These are phyloP conservation scores for Plutomurus gul DNA, from an alignment of 1,140 invertebrate genomes.

Conservation along the genomic window DNA sequence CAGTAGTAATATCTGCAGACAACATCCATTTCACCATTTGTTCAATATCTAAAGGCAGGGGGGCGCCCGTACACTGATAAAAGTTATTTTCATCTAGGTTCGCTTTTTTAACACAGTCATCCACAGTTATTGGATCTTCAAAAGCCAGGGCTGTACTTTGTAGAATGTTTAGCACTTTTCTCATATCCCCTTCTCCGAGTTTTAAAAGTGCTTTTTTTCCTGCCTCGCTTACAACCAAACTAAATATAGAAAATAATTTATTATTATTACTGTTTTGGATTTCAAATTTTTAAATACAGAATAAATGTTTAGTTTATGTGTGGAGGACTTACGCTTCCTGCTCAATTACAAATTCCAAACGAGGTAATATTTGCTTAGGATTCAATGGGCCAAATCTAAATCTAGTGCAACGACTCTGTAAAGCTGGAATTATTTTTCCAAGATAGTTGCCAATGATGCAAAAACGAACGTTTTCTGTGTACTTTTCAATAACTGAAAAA, in stretches of 20 bases:
- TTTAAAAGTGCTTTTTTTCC: conserved; percentile 88
- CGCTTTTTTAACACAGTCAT: conserved; percentile 61
- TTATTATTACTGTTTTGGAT: background rate
- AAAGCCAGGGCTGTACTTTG: conserved; percentile 89
- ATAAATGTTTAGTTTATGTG: background rate
- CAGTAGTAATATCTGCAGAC: conserved; percentile 78
- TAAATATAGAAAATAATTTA: conserved; percentile 57
- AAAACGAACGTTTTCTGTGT: conserved; percentile 96
- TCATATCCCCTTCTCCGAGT: conserved; percentile 96
- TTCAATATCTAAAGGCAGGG: conserved; percentile 84
- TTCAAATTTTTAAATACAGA: conserved; percentile 18
- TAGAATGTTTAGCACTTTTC: conserved; percentile 93
- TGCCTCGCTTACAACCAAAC: conserved; percentile 83
- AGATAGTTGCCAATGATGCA: conserved; percentile 99
- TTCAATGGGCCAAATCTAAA: conserved; percentile 94
- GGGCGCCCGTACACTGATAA: conserved; percentile 96
- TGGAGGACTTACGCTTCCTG: conserved; percentile 80
- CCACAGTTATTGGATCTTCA: conserved; percentile 37
- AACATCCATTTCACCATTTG: conserved; percentile 86
- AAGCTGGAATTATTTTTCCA: conserved; percentile 96
- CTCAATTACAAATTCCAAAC: conserved; percentile 82
- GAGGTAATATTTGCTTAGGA: conserved; percentile 83
- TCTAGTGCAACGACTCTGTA: conserved; percentile 96
- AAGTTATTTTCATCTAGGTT: conserved; percentile 70
- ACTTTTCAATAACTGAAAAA: conserved; percentile 93